Conservation (phyloP, 2,888 invertebrate species). For the Ornithoptera priamus region DNA sequence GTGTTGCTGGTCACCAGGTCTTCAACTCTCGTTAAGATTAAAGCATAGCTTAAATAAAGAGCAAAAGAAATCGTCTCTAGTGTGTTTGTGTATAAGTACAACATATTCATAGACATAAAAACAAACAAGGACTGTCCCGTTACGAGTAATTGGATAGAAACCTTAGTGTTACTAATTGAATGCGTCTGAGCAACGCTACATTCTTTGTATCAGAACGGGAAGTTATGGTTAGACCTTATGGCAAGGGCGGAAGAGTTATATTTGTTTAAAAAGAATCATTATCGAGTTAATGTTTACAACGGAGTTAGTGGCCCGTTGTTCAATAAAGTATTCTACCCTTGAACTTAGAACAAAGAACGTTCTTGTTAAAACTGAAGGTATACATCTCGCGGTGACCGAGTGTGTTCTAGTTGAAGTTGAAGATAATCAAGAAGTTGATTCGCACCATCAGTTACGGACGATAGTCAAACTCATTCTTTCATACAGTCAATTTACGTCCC, state of each 20-base stretch:
- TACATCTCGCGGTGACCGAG: conserved; percentile 32
- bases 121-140: not conserved
- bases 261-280: not conserved
- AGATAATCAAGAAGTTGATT: no score
- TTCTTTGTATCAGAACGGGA: conserved; percentile 4
- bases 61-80: no score
- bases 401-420: not conserved
- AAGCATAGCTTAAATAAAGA: no score
- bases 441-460: no score
- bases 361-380: conserved; percentile 57
- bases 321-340: conserved; percentile 52
- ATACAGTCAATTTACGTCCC: no score
- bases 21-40: no score
- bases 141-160: not conserved
- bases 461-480: no score
- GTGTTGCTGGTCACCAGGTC: no score
- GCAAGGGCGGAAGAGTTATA: not conserved
- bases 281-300: conserved; percentile 33
- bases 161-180: conserved; percentile 23
- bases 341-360: conserved; percentile 62
- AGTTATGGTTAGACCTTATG: conserved; percentile 1
- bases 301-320: conserved; percentile 32
- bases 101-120: no score
- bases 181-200: conserved; percentile 18
- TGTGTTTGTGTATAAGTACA: no score